Evolutionary conservation across 2,797 vertebrate genomes (phyloP), one percentile per base, ranked within the genome.

Genomic region (Cyprinella venusta): DNA sequence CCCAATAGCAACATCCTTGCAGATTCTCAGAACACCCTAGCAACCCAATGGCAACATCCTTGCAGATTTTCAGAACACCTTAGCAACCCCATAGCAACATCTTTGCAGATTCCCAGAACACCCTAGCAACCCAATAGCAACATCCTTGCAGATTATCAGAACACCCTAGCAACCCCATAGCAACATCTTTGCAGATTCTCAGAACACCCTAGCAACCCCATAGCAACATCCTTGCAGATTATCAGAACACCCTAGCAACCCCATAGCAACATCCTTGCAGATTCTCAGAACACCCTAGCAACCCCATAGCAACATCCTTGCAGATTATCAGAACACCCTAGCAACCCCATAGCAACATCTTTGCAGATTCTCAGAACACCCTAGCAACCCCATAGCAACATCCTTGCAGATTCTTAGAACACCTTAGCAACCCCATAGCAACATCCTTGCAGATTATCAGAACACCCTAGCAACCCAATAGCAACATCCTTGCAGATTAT

Each of bases 401-500:
- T 52, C 8, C 4, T 38, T 5, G 4, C 24, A 12, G 2, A 6
- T 33, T 33, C 7, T 1, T 5, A 0, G 33, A 19, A 8, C 30
- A 9, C 15, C 63, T 8, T 16, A 72, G 24, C 45, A 50, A 50
- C 40, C 8, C 38, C 1, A 3, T n/a, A n/a, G n/a, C n/a, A n/a
- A n/a, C n/a, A n/a, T n/a, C n/a, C n/a, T n/a, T n/a, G n/a, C n/a
- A n/a, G n/a, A n/a, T n/a, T n/a, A n/a, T n/a, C n/a, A n/a, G n/a
- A n/a, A n/a, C n/a, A 7, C 8, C 7, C 7, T 7, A 69, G 45
- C n/a, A n/a, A n/a, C n/a, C n/a, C n/a, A 12, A 24, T 15, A 26
- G 24, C 5, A 26, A 61, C 1, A 0, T 13, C 2, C 0, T 30
- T 30, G 2, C 8, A 21, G 6, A 36, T 33, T 33, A 2, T 33